Evolutionary conservation across 1,140 invertebrate genomes (phyloP), one percentile per base, ranked within the genome.

Genomic region (Streblospio benedicti): DNA sequence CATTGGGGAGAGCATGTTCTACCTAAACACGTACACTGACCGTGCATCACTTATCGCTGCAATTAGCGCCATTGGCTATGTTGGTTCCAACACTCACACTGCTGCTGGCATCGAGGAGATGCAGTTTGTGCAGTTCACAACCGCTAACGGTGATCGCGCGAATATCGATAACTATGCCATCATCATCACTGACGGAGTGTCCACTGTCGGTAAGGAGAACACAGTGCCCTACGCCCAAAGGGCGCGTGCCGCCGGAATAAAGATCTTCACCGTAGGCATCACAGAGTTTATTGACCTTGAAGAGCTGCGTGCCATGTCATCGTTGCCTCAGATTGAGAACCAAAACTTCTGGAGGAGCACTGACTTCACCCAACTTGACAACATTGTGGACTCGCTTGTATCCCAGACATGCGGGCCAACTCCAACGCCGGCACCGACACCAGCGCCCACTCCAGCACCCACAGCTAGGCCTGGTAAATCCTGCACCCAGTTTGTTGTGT

Each of bases 251-350:
- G 25, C 4, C n/a, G 50, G 50, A 5, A 52, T 52, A 12, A 31
- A 52, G 6, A 52, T 52, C 50, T 6, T 52, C 3, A 20, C 50
- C 20, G 33, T 52, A 12, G 50, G 50, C 2, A 52, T 52, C 31
- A 31, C 25, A 25, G 33, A 31, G 12, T 30, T 6, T 4, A 56
- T 61, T 20, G 47, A 61, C 52, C 20, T 28, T 16, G 31, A 55
- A 3, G 52, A 61, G 38, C 31, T 61, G 50, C 23, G 28, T n/a
- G 31, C 20, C n/a, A 49, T 61, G 18, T 61, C 59, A 14, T 61
- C 59, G 14, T 30, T 43, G 28, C 59, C 59, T 12, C 59, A 56
- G 16, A 28, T 18, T 2, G 31, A 61, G 28, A 44, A 54, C 27
- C 35, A 44, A 35, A 61, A 61, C 38, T 61, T 55, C 31, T 61